phyloP scores from a whole-genome alignment of 2,888 invertebrate genomes.

The Tetranychus truncatus region DNA sequence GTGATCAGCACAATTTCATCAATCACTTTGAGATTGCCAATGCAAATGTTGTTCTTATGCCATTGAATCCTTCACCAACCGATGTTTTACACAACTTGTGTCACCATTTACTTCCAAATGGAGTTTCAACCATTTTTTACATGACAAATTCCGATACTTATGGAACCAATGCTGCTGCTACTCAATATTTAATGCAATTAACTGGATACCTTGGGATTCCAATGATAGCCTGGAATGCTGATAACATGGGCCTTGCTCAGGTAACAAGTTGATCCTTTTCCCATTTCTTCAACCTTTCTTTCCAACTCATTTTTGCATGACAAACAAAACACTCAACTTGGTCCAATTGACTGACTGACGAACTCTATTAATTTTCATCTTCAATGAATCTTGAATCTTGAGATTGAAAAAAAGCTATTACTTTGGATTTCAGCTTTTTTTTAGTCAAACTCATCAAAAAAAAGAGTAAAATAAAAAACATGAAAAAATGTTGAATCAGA shows the following conservation, averaged over 20 bases:
- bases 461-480: too few species aligned
- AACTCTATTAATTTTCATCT: too few species aligned
- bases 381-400: too few species aligned
- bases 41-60: conserved; percentile 21
- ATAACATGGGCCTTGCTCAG: conserved; percentile 67
- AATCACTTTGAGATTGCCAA: conserved; percentile 22
- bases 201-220: conserved; percentile 86
- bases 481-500: too few species aligned
- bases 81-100: conserved; percentile 31
- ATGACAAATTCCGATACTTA: conserved; percentile 84
- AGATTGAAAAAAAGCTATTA: neutral
- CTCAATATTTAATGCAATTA: conserved; percentile 78
- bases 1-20: conserved; percentile 25
- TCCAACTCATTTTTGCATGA: too few species aligned
- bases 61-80: conserved; percentile 19
- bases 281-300: neutral
- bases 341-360: too few species aligned
- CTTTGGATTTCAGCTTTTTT: conserved; percentile 13
- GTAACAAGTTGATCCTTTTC: conserved; percentile 25
- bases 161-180: conserved; percentile 75
- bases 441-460: neutral
- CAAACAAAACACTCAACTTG: too few species aligned
- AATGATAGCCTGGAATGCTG: conserved; percentile 92
- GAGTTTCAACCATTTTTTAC: conserved; percentile 49
- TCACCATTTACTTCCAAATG: conserved; percentile 28